Percentiles rank a stretch among this genome's conserved stretches.
Evolutionary conservation across 1,140 invertebrate genomes (phyloP).

Genomic region (Brachionus plicatilis): DNA sequence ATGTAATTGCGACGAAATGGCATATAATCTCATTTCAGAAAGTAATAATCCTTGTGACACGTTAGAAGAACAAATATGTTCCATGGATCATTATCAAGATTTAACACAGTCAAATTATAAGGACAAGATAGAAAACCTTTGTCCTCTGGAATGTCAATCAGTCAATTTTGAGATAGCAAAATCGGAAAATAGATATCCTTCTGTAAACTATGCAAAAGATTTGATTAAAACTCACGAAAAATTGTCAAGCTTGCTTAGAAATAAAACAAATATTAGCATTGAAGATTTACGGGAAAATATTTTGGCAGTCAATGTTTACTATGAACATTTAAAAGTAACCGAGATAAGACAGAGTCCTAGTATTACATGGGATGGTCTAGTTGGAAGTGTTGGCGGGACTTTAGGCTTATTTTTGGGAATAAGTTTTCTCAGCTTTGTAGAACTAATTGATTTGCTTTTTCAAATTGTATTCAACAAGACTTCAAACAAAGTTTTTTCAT

Average conservation of each 20-base stretch:
- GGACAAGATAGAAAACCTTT: background rate
- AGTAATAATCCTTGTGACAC: background rate
- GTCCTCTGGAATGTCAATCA: background rate
- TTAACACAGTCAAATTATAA: background rate
- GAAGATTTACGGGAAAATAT: background rate
- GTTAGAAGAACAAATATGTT: background rate
- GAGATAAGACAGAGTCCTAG: background rate
- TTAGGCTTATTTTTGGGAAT: slow-evolving; percentile 28
- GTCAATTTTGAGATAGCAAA: background rate
- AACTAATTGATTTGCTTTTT: background rate
- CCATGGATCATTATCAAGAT: background rate
- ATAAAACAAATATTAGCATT: background rate
- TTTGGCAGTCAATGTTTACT: slow-evolving; percentile 2
- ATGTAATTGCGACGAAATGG: background rate
- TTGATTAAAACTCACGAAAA: background rate
- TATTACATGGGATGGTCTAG: background rate
- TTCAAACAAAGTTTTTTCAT: background rate
- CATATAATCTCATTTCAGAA: background rate
- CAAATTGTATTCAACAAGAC: background rate
- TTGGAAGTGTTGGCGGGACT: background rate
- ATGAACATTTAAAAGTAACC: slow-evolving; percentile 6
- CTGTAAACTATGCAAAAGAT: background rate
- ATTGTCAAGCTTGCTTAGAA: background rate
- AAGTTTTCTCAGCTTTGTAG: background rate
- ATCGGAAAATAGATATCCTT: background rate